phyloP scores from a whole-genome alignment of 2,797 vertebrate genomes.

The Microchirus variegatus region DNA sequence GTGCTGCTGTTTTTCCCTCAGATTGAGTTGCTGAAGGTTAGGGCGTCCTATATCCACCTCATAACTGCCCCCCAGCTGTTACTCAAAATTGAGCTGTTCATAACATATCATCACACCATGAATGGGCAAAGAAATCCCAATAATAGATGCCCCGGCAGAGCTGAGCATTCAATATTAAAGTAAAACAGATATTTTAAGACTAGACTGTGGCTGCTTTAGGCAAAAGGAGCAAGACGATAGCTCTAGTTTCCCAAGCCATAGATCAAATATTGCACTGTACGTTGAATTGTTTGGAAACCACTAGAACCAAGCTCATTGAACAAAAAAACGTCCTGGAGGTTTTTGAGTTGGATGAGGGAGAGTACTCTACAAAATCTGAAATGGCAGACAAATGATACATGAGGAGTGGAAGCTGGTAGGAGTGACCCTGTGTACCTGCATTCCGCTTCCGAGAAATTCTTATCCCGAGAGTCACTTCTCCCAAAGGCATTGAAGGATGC shows the following conservation, averaged over 20 bases:
- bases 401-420: background rate
- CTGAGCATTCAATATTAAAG: constrained; percentile 16
- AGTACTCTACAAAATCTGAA: background rate
- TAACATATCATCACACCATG: constrained; percentile 43
- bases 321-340: background rate
- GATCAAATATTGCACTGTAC: background rate
- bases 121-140: constrained; percentile 42
- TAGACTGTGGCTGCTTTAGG: constrained; percentile 5
- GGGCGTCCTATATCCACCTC: constrained; percentile 17
- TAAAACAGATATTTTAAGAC: constrained; percentile 19
- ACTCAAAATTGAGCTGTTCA: constrained; percentile 36
- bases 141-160: constrained; percentile 46
- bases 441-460: constrained; percentile 4
- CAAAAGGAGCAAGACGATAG: constrained; percentile 3
- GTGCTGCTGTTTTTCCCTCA: constrained; percentile 6
- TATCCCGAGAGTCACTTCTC: constrained; percentile 10
- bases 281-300: background rate
- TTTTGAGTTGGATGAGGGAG: constrained; percentile 2
- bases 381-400: background rate
- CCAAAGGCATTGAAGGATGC: constrained; percentile 21
- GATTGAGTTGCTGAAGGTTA: constrained; percentile 32
- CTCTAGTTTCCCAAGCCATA: background rate
- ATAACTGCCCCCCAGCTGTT: constrained; percentile 39
- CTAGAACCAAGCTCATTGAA: background rate
- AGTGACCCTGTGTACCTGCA: constrained; percentile 9